phyloP scores from a whole-genome alignment of 2,888 invertebrate species.

The Eutolmus rufibarbis region DNA sequence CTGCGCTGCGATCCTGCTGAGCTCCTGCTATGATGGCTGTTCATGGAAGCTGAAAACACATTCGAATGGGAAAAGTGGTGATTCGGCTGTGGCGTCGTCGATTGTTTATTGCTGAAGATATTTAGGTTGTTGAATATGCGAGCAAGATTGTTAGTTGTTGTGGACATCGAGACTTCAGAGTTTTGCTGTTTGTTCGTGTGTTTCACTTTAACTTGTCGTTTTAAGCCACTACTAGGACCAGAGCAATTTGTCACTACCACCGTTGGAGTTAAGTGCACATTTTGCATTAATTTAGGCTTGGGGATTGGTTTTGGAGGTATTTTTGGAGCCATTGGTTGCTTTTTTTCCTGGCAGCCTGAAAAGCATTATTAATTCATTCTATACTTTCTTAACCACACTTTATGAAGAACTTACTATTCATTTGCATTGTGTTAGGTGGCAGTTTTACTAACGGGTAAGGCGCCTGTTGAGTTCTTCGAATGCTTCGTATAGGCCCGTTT shows the following conservation, averaged over 20 bases:
- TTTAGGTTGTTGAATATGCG: conserved; percentile 81
- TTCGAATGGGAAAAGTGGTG: conserved; percentile 57
- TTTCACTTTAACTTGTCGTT: conserved; percentile 55
- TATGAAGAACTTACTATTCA: conserved; percentile 52
- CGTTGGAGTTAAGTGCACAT: conserved; percentile 45
- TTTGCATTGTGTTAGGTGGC: conserved; percentile 61
- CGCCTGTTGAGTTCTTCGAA: conserved; percentile 79
- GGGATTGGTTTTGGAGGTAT: conserved; percentile 53
- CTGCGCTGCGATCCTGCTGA: conserved; percentile 59
- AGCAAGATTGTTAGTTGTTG: conserved; percentile 71
- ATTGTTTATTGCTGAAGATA: conserved; percentile 68
- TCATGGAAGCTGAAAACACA: conserved; percentile 59
- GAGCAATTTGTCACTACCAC: conserved; percentile 39
- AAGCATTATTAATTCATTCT: background rate
- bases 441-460: conserved; percentile 83
- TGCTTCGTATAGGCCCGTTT: conserved; percentile 74
- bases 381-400: background rate
- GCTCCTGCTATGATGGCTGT: conserved; percentile 61
- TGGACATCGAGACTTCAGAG: conserved; percentile 62
- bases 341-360: conserved; percentile 42
- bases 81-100: conserved; percentile 45
- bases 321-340: conserved; percentile 47
- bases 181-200: conserved; percentile 43
- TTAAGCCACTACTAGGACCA: conserved; percentile 48
- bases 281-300: conserved; percentile 51